Evolutionary conservation across 2,113 vertebrate genomes (phyloP).

Genomic region (Cynopterus brachyotis): DNA sequence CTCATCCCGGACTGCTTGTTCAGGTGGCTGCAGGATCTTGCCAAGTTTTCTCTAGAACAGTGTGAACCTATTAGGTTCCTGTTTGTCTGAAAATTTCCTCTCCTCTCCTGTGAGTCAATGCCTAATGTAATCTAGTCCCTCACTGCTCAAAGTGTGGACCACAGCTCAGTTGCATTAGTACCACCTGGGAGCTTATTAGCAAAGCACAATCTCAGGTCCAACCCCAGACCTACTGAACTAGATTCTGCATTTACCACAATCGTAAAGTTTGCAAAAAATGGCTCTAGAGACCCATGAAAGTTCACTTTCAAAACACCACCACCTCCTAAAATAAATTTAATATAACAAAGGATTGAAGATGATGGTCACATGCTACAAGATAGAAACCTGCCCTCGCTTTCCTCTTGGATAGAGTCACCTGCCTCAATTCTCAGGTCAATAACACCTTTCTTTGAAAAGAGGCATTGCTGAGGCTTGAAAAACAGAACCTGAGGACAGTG

Average conservation of each 20-base stretch:
- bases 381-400: neutral
- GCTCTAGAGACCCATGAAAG: neutral
- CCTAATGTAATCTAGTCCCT: neutral
- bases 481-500: neutral
- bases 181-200: neutral
- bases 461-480: neutral
- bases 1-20: conserved; percentile 62
- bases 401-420: neutral
- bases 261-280: neutral
- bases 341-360: neutral
- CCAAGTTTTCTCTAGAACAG: conserved; percentile 67
- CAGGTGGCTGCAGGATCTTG: conserved; percentile 62
- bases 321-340: neutral
- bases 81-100: conserved; percentile 29
- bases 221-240: neutral
- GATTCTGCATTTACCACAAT: neutral
- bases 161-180: neutral
- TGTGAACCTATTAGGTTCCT: conserved; percentile 47
- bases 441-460: neutral
- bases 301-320: neutral
- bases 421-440: neutral
- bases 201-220: neutral
- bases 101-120: conserved; percentile 1
- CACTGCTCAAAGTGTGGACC: neutral
- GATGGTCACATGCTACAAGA: neutral